phyloP scores from a whole-genome alignment of 64 coral and sea anemone genomes.

The Catalaphyllia jardinei region DNA sequence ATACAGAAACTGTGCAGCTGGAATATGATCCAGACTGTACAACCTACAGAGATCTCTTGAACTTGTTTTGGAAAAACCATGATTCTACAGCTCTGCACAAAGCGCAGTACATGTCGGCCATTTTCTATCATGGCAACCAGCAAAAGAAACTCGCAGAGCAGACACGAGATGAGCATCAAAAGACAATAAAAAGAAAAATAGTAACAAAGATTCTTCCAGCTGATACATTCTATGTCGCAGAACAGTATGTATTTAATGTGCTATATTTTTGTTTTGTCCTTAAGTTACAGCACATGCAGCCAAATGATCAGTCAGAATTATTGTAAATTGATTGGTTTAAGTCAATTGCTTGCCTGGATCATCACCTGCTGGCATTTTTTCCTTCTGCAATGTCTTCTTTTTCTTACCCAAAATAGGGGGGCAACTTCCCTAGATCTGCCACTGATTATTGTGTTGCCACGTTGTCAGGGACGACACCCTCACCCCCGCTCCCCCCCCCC shows the following conservation, averaged over 20 bases:
- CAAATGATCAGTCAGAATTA: too few species aligned
- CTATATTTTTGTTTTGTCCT: not conserved
- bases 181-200: conserved; percentile 64
- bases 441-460: too few species aligned
- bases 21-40: conserved; percentile 87
- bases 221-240: conserved; percentile 94
- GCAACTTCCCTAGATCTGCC: too few species aligned
- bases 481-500: too few species aligned
- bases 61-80: conserved; percentile 88
- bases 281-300: not conserved
- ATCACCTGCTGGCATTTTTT: too few species aligned
- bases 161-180: conserved; percentile 71
- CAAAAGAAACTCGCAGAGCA: conserved; percentile 81
- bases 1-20: conserved; percentile 93
- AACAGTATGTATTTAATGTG: conserved; percentile 70
- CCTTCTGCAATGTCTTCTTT: too few species aligned
- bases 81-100: conserved; percentile 64
- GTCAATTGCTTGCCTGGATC: too few species aligned
- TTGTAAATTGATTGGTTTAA: too few species aligned
- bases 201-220: conserved; percentile 90
- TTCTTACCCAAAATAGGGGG: too few species aligned
- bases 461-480: too few species aligned
- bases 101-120: conserved; percentile 96
- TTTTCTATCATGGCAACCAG: conserved; percentile 92
- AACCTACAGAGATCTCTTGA: conserved; percentile 79